phyloP scores from a whole-genome alignment of 1,140 invertebrate species.

The Drosophila nasuta region DNA sequence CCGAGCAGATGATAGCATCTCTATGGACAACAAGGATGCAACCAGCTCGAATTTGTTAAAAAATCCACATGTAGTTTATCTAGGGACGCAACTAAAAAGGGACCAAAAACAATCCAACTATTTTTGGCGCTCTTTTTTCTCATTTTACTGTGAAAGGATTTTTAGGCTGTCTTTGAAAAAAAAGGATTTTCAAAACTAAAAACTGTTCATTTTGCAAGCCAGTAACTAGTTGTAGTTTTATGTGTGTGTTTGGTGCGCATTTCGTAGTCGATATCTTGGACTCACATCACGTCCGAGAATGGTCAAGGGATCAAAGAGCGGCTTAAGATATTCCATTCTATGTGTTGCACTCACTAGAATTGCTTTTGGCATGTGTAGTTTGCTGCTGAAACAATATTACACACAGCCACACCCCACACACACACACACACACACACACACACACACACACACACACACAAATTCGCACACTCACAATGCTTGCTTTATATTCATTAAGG shows the following conservation, averaged over 20 bases:
- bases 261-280: constrained; percentile 73
- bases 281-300: constrained; percentile 50
- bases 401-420: constrained; percentile 51
- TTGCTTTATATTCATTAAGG: constrained; percentile 74
- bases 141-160: constrained; percentile 75
- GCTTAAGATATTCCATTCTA: constrained; percentile 56
- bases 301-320: constrained; percentile 49
- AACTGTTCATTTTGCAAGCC: constrained; percentile 73
- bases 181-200: constrained; percentile 63
- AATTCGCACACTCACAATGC: constrained; percentile 25
- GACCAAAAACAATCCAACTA: constrained; percentile 36
- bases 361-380: constrained; percentile 57
- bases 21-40: constrained; percentile 7
- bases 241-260: constrained; percentile 58
- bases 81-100: constrained; percentile 27
- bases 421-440: not conserved
- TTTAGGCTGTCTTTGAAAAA: constrained; percentile 54
- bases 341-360: constrained; percentile 61
- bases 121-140: constrained; percentile 78
- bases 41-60: constrained; percentile 40
- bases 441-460: not conserved
- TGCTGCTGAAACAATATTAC: constrained; percentile 65
- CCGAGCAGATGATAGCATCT: constrained; percentile 68
- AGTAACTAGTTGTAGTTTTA: constrained; percentile 56
- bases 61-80: constrained; percentile 37